phyloP scores from a whole-genome alignment of 2,888 invertebrate genomes.

The Suillia variegata region DNA sequence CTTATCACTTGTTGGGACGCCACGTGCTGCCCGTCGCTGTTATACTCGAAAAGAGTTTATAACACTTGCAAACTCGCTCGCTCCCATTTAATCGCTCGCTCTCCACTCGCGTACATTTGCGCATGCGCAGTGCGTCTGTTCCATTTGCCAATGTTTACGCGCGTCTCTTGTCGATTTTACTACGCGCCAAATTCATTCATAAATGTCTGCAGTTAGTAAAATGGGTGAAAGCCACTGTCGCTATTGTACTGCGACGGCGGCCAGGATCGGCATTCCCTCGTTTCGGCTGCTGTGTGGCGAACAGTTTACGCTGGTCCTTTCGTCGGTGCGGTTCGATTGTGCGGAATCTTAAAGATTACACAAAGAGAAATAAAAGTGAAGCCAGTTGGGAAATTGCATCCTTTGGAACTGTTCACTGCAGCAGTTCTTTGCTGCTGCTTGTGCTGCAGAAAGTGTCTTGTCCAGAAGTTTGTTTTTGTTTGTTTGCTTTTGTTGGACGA shows the following conservation, averaged over 20 bases:
- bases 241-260: neutral
- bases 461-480: no score
- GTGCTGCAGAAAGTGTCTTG: no score
- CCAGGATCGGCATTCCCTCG: neutral
- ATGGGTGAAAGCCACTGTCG: neutral
- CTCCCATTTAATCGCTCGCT: neutral
- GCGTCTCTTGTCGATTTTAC: neutral
- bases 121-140: neutral
- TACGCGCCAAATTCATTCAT: slow-evolving; percentile 1
- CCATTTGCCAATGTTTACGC: neutral
- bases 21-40: no score
- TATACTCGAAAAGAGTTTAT: no score
- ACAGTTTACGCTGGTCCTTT: neutral
- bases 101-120: neutral
- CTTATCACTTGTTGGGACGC: slow-evolving; percentile 4
- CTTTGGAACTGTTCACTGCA: no score
- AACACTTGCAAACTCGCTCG: neutral
- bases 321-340: neutral
- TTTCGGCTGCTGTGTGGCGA: no score
- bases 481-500: no score
- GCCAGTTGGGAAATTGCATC: no score
- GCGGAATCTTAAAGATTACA: neutral
- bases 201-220: neutral
- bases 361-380: no score
- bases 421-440: no score